Percentiles rank a stretch among this genome's conserved stretches.
phyloP scores from a whole-genome alignment of 1,140 invertebrate species.

The Asbolus verrucosus region DNA sequence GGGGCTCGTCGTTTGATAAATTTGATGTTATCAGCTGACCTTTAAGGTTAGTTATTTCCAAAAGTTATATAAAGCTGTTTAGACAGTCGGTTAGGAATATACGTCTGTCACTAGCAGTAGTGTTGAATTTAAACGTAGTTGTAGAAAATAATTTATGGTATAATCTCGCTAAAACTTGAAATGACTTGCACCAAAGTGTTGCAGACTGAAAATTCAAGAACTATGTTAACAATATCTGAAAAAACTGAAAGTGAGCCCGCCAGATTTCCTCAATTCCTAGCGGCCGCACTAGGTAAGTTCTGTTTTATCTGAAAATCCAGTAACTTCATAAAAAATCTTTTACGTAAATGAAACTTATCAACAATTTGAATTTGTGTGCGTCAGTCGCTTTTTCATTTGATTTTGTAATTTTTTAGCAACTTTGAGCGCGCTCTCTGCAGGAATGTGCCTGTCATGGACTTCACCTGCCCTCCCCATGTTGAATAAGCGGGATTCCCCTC shows the following conservation, averaged over 20 bases:
- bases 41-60: slow-evolving; percentile 26
- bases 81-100: too few relatives aligned
- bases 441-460: slow-evolving; percentile 70
- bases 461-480: slow-evolving; percentile 68
- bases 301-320: background rate
- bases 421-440: slow-evolving; percentile 68
- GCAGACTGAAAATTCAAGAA: slow-evolving; percentile 53
- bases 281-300: slow-evolving; percentile 58
- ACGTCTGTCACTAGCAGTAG: too few relatives aligned
- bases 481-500: slow-evolving; percentile 13
- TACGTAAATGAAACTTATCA: slow-evolving; percentile 3
- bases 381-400: background rate
- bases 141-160: too few relatives aligned
- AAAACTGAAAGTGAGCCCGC: slow-evolving; percentile 8
- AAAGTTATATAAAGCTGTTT: slow-evolving; percentile 48
- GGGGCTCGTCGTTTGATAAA: slow-evolving; percentile 42
- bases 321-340: slow-evolving; percentile 18
- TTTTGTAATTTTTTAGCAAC: slow-evolving; percentile 65
- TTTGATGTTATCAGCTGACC: slow-evolving; percentile 46
- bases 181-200: slow-evolving; percentile 47
- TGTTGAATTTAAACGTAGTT: too few relatives aligned
- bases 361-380: background rate
- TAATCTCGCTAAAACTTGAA: too few relatives aligned
- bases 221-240: slow-evolving; percentile 39
- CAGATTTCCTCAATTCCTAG: slow-evolving; percentile 58